Evolutionary conservation across 2,113 vertebrate species (phyloP).

Genomic region (Passer montanus): DNA sequence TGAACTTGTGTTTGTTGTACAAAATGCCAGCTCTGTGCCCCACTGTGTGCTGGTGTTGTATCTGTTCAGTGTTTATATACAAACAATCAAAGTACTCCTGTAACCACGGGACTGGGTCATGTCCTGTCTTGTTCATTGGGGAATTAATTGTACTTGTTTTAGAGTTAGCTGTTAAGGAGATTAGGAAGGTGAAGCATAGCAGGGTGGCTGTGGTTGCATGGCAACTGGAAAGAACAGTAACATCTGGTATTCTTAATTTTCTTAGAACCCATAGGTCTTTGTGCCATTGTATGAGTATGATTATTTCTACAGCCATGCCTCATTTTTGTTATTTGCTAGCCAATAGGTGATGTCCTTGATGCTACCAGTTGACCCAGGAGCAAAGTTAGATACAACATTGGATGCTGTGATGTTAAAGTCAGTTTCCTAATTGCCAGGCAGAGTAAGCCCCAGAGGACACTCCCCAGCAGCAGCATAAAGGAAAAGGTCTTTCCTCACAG

Average conservation of each 20-base stretch:
- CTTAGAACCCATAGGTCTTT: not conserved
- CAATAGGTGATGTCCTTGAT: not conserved
- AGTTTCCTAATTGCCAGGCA: not conserved
- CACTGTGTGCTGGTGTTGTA: not conserved
- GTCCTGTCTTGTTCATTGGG: slow-evolving; percentile 12
- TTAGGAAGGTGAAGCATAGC: slow-evolving; percentile 43
- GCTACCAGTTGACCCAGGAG: not conserved
- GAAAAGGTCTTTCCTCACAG: not conserved
- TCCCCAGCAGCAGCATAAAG: not conserved
- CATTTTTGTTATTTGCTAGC: not conserved
- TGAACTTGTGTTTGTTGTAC: not conserved
- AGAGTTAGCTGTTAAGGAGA: slow-evolving; percentile 51
- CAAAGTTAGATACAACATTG: not conserved
- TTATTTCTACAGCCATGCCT: not conserved
- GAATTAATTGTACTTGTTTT: slow-evolving; percentile 53
- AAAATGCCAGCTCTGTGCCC: not conserved
- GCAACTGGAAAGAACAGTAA: slow-evolving; percentile 49
- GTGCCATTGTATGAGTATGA: not conserved
- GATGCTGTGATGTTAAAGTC: not conserved
- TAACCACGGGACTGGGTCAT: not conserved
- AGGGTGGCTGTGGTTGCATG: slow-evolving; percentile 50
- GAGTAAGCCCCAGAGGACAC: not conserved
- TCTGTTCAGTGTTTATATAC: slow-evolving; percentile 1
- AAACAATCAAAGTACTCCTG: not conserved
- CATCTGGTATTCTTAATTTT: slow-evolving; percentile 42